Evolutionary conservation across 1,140 invertebrate species (phyloP).

Genomic region (Penaeus japonicus): DNA sequence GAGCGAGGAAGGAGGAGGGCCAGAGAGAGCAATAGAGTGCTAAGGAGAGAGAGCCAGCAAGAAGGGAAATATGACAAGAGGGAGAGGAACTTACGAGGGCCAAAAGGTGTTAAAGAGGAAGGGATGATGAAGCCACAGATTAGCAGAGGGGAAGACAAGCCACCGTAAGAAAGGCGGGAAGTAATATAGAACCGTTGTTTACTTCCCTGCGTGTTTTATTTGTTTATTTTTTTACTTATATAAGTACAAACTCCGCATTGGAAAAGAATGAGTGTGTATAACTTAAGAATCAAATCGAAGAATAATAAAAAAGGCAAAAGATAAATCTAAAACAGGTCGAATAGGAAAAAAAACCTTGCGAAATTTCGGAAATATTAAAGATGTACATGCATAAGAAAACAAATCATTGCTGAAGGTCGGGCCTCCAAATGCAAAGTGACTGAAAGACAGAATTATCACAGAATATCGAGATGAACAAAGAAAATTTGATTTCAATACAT

Average conservation of each 20-base stretch:
- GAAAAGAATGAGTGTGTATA: too few relatives aligned
- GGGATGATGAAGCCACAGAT: not conserved
- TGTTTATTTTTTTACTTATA: too few relatives aligned
- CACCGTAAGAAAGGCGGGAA: not conserved
- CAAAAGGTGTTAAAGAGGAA: not conserved
- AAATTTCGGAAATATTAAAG: too few relatives aligned
- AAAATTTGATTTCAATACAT: not conserved
- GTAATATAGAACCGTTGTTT: not conserved
- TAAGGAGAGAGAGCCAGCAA: not conserved
- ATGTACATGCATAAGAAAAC: too few relatives aligned
- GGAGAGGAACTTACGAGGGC: not conserved
- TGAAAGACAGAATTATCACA: not conserved
- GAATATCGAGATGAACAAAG: not conserved
- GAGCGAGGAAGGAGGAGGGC: not conserved
- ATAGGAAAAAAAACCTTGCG: too few relatives aligned
- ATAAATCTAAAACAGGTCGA: too few relatives aligned
- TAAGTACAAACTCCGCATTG: too few relatives aligned
- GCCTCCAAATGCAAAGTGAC: too few relatives aligned
- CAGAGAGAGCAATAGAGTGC: not conserved
- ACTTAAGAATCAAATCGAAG: too few relatives aligned
- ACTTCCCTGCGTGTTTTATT: too few relatives aligned
- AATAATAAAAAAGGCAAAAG: too few relatives aligned
- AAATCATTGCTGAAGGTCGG: too few relatives aligned
- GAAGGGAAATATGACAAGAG: not conserved
- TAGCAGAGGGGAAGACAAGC: not conserved